A percentile compares a stretch with the other conserved stretches of the same genome.
phyloP scores from a whole-genome alignment of 2,797 vertebrate species.

The Chaetophractus vellerosus region DNA sequence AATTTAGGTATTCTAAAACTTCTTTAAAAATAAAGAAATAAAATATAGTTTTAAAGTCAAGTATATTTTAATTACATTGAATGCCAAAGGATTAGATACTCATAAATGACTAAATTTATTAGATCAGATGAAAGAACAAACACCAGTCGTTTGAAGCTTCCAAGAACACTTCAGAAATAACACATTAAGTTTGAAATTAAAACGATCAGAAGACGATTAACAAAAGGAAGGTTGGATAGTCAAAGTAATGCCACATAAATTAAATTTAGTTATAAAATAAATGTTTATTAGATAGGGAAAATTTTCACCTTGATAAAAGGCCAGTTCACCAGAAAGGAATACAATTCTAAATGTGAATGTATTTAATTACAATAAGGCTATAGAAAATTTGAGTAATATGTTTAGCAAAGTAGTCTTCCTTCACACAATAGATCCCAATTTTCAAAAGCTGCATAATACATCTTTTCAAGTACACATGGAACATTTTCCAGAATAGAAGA shows the following conservation, averaged over 20 bases:
- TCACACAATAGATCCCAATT: not conserved
- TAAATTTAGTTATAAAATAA: not conserved
- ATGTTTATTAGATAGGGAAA: not conserved
- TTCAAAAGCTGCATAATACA: not conserved
- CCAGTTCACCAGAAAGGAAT: not conserved
- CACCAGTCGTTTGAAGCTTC: not conserved
- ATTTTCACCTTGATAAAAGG: not conserved
- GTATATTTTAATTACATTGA: not conserved
- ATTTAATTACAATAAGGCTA: not conserved
- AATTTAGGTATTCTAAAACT: too few relatives aligned
- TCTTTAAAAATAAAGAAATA: too few relatives aligned
- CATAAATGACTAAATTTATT: not conserved
- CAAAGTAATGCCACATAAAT: not conserved
- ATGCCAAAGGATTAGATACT: not conserved
- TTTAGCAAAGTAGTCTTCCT: not conserved
- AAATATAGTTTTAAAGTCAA: not conserved
- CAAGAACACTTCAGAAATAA: not conserved
- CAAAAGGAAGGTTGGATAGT: not conserved
- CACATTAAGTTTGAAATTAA: not conserved
- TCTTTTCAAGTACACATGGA: not conserved
- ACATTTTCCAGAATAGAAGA: not conserved
- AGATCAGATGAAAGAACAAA: not conserved
- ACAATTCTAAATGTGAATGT: not conserved
- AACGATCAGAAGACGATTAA: not conserved
- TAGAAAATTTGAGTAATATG: not conserved